These are phyloP conservation scores for Aviceda subcristata DNA, from an alignment of 2,113 vertebrate species.

Conservation along the genomic window DNA sequence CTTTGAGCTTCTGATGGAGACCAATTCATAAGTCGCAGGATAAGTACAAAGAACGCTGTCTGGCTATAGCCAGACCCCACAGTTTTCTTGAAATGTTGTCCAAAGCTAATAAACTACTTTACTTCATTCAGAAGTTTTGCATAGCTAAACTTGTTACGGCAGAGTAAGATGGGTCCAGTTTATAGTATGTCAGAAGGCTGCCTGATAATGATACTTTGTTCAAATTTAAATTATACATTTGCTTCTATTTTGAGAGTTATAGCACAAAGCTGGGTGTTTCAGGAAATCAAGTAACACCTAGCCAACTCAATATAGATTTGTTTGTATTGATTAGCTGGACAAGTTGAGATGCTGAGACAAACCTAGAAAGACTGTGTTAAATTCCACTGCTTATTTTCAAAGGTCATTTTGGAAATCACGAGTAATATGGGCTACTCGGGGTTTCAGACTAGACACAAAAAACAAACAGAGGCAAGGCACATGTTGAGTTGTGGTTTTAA, in stretches of 20 bases:
- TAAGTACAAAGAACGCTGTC: background rate
- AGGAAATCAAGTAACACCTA: background rate
- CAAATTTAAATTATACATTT: background rate
- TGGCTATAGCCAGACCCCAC: background rate
- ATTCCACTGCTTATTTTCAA: background rate
- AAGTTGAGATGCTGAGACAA: background rate
- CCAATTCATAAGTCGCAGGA: background rate
- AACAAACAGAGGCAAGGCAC: constrained; percentile 32
- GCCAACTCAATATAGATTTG: background rate
- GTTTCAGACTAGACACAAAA: constrained; percentile 47
- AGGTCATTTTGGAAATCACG: constrained; percentile 14
- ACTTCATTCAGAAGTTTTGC: background rate
- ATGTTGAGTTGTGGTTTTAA: constrained; percentile 40
- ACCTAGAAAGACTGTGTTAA: background rate
- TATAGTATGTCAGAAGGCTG: background rate
- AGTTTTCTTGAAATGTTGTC: background rate
- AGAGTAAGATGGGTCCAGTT: background rate
- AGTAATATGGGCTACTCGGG: background rate
- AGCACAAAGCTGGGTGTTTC: background rate
- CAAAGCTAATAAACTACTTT: background rate
- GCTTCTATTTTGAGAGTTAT: background rate
- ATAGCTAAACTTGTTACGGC: background rate
- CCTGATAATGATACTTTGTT: background rate
- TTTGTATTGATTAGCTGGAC: background rate
- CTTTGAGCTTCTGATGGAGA: background rate